Evolutionary conservation across 2,888 invertebrate genomes (phyloP).

Genomic region (Magallana nippona): DNA sequence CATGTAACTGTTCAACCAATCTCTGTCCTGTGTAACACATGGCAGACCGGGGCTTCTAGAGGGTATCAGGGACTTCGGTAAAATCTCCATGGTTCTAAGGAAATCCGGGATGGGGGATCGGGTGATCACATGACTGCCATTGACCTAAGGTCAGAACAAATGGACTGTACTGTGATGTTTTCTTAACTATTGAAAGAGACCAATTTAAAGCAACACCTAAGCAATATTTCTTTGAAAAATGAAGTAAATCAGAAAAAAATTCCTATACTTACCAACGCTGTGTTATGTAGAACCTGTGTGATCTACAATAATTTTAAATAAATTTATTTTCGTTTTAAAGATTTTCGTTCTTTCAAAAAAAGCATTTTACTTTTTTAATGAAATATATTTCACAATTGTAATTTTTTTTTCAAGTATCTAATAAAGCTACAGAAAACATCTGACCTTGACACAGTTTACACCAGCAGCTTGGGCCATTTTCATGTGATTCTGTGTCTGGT

Average conservation of each 20-base stretch:
- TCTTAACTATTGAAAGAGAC: no score
- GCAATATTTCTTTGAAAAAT: no score
- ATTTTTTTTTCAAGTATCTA: no score
- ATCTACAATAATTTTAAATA: constrained; percentile 45
- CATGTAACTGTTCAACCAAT: constrained; percentile 51
- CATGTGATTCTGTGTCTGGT: constrained; percentile 58
- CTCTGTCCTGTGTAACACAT: constrained; percentile 20
- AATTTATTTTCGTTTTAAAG: no score
- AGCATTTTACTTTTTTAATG: no score
- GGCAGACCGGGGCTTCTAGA: constrained; percentile 45
- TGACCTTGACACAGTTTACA: constrained; percentile 64
- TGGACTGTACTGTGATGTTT: no score
- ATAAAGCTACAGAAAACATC: not conserved
- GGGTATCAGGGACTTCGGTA: constrained; percentile 26
- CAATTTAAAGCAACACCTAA: no score
- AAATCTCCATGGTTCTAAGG: constrained; percentile 55
- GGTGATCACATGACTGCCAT: constrained; percentile 50
- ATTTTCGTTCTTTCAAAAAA: no score
- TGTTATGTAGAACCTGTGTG: constrained; percentile 44
- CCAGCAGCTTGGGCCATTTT: constrained; percentile 66
- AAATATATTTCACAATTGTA: no score
- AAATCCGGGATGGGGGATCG: constrained; percentile 57
- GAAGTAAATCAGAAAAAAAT: not conserved
- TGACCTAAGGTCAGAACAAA: constrained; percentile 51
- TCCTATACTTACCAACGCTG: constrained; percentile 50